Evolutionary conservation across 2,797 vertebrate species (phyloP).

Genomic region (Rhinoraja longicauda): DNA sequence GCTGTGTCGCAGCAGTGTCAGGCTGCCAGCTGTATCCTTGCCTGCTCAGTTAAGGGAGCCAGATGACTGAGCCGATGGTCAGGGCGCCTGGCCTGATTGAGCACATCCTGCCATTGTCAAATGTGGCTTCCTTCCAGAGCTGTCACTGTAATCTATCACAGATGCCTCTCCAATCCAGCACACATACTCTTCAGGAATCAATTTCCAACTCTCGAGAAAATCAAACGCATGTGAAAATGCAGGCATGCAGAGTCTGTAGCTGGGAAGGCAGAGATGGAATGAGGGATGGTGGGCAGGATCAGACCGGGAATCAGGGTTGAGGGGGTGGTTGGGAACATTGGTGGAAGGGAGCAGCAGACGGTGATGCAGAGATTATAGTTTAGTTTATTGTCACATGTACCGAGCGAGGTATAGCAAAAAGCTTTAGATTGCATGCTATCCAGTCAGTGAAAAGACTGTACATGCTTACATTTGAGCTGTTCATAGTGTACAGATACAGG

Average conservation of each 20-base stretch:
- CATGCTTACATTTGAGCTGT: no score
- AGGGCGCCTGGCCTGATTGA: not conserved
- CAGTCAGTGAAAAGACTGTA: no score
- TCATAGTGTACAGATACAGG: no score
- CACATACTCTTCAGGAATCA: not conserved
- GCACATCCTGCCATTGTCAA: not conserved
- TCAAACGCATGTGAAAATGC: not conserved
- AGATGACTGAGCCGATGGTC: not conserved
- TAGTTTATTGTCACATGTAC: no score
- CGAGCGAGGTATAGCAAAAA: no score
- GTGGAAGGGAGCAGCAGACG: no score
- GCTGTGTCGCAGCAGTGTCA: not conserved
- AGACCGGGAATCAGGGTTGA: no score
- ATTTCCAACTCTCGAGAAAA: not conserved
- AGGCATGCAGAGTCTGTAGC: not conserved
- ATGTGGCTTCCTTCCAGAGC: not conserved
- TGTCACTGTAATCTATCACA: slow-evolving; percentile 7
- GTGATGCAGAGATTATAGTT: no score
- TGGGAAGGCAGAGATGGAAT: not conserved
- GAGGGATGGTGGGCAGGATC: no score
- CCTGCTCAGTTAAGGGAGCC: not conserved
- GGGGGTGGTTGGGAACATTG: no score
- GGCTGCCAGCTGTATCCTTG: not conserved
- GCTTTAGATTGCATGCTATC: no score
- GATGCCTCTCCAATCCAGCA: not conserved